Percentiles rank a stretch among this genome's conserved stretches.
phyloP scores from a whole-genome alignment of 2,113 vertebrate species.

The Anoplopoma fimbria region DNA sequence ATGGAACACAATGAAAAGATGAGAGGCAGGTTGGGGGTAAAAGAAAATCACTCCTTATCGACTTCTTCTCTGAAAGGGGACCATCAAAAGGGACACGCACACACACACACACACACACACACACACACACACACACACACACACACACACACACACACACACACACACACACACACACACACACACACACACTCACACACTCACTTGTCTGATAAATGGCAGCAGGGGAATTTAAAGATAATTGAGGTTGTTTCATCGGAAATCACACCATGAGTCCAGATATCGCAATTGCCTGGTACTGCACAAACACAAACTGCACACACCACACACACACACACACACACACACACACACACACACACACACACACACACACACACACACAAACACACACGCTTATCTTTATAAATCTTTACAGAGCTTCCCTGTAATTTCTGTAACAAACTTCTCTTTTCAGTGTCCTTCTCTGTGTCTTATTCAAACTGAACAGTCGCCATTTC shows the following conservation, averaged over 20 bases:
- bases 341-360: constrained; percentile 6
- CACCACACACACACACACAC: constrained; percentile 2
- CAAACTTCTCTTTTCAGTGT: not conserved
- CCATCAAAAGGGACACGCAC: not conserved
- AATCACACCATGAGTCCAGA: constrained; percentile 36
- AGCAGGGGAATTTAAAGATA: constrained; percentile 41
- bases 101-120: not conserved
- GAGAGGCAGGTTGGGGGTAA: constrained; percentile 1
- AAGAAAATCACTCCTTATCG: constrained; percentile 33
- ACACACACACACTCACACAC: not conserved
- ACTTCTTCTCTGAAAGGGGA: constrained; percentile 20
- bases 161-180: constrained; percentile 10
- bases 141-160: not conserved
- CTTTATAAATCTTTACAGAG: not conserved
- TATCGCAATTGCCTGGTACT: not conserved
- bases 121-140: not conserved
- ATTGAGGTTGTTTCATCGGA: constrained; percentile 56
- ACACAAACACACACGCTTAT: not conserved
- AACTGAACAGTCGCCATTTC: no score
- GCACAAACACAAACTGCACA: not conserved
- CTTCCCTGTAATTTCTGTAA: not conserved
- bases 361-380: not conserved
- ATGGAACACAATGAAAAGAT: not conserved
- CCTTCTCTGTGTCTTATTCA: not conserved
- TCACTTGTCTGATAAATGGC: constrained; percentile 42